phyloP scores from a whole-genome alignment of 1,140 invertebrate genomes.

The Acromyrmex charruanus region DNA sequence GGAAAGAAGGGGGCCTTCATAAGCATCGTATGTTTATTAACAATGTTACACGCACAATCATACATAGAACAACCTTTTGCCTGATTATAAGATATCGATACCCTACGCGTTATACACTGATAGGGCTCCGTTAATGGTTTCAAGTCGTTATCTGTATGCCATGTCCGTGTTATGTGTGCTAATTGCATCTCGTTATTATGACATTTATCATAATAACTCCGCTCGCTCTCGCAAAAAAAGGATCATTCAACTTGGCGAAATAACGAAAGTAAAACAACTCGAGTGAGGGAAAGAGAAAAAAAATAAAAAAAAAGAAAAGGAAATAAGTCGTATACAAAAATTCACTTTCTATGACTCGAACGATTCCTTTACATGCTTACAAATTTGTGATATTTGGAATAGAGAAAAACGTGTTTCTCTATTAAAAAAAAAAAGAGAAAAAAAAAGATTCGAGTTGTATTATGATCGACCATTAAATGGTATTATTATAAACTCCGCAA shows the following conservation, averaged over 20 bases:
- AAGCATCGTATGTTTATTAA: conserved; percentile 86
- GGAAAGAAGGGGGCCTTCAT: conserved; percentile 73
- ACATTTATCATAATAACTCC: conserved; percentile 42
- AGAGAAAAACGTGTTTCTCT: not conserved
- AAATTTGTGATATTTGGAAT: conserved; percentile 22
- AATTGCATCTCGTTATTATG: conserved; percentile 44
- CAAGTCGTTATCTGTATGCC: conserved; percentile 85
- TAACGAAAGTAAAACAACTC: conserved; percentile 52
- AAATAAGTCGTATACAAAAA: conserved; percentile 65
- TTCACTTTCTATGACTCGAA: conserved; percentile 3
- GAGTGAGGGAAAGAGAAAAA: conserved; percentile 2
- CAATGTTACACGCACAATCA: conserved; percentile 85
- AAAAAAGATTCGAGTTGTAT: not conserved
- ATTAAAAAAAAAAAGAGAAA: not conserved
- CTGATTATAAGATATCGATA: conserved; percentile 81
- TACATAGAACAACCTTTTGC: conserved; percentile 84
- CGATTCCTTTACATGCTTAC: conserved; percentile 45
- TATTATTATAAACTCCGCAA: conserved; percentile 28
- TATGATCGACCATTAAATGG: conserved; percentile 14
- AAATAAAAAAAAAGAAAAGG: conserved; percentile 23
- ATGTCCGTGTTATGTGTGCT: conserved; percentile 78
- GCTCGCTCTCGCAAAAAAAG: conserved; percentile 30
- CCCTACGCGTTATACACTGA: conserved; percentile 76
- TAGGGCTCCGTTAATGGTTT: conserved; percentile 78
- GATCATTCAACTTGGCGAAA: conserved; percentile 53